Percentiles rank a stretch among this genome's conserved stretches.
phyloP scores from a whole-genome alignment of 2,113 vertebrate genomes.

The Prunella fulvescens region DNA sequence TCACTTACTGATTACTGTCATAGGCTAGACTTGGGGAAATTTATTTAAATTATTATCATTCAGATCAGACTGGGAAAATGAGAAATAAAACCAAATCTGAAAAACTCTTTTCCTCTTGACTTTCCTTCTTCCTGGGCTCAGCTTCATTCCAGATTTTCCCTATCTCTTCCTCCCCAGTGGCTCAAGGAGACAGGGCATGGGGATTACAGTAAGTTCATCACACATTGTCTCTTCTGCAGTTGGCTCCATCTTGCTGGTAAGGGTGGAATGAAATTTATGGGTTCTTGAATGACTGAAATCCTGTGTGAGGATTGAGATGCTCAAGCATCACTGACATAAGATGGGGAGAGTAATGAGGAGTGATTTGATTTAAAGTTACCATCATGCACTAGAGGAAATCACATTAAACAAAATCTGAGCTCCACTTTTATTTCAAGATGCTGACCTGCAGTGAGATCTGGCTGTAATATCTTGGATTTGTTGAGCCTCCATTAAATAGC shows the following conservation, averaged over 20 bases:
- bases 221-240: background rate
- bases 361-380: background rate
- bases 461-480: background rate
- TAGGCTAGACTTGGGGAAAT: background rate
- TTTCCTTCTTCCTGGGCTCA: background rate
- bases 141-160: background rate
- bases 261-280: background rate
- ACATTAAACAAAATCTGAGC: background rate
- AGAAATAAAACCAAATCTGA: background rate
- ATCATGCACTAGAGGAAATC: background rate
- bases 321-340: background rate
- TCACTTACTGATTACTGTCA: background rate
- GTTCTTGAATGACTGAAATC: background rate
- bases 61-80: background rate
- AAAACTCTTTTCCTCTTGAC: background rate
- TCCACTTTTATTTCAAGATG: background rate
- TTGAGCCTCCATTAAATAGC: background rate
- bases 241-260: background rate
- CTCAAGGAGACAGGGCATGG: too few species aligned
- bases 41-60: background rate
- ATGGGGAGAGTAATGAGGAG: background rate
- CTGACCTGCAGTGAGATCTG: background rate
- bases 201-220: too few species aligned
- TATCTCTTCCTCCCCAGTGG: background rate
- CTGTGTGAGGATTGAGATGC: background rate